These are phyloP conservation scores for Archocentrus centrarchus DNA, from an alignment of 2,113 vertebrate species.

Conservation along the genomic window DNA sequence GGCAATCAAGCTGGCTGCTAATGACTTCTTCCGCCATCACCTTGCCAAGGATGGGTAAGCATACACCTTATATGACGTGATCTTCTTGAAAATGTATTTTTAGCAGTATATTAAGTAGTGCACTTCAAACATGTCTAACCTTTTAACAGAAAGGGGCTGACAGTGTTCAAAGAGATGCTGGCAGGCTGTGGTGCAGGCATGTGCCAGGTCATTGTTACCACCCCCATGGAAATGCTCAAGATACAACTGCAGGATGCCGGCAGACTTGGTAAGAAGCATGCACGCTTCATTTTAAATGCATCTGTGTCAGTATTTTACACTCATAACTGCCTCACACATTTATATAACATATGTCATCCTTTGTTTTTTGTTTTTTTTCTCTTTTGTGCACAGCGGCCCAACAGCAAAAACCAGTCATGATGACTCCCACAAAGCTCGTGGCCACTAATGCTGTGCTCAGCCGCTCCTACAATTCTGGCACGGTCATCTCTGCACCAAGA, in stretches of 20 bases:
- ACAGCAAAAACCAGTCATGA: conserved; percentile 76
- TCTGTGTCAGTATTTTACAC: neutral
- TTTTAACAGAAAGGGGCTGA: conserved; percentile 80
- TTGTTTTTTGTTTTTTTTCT: neutral
- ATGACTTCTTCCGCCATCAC: conserved; percentile 83
- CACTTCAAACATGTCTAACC: neutral
- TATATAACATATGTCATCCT: neutral
- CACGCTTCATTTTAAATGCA: neutral
- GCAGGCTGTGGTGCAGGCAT: conserved; percentile 86
- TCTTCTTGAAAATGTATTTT: neutral
- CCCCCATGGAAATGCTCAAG: conserved; percentile 90
- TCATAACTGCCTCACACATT: neutral
- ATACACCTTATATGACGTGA: rapidly evolving
- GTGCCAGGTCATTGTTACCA: conserved; percentile 85
- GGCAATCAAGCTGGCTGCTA: conserved; percentile 85
- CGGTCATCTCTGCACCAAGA: conserved; percentile 45
- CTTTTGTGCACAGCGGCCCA: conserved; percentile 70
- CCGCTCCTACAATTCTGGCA: conserved; percentile 80
- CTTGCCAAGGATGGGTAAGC: conserved; percentile 82
- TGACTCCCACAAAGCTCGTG: conserved; percentile 74
- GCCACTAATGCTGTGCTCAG: conserved; percentile 75
- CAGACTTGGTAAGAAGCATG: conserved; percentile 74
- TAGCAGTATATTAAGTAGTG: rapidly evolving
- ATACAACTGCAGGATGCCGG: conserved; percentile 88
- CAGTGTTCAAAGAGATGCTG: conserved; percentile 84